Conservation (phyloP, 1,140 invertebrate genomes). For the Drosophila punjabiensis region DNA sequence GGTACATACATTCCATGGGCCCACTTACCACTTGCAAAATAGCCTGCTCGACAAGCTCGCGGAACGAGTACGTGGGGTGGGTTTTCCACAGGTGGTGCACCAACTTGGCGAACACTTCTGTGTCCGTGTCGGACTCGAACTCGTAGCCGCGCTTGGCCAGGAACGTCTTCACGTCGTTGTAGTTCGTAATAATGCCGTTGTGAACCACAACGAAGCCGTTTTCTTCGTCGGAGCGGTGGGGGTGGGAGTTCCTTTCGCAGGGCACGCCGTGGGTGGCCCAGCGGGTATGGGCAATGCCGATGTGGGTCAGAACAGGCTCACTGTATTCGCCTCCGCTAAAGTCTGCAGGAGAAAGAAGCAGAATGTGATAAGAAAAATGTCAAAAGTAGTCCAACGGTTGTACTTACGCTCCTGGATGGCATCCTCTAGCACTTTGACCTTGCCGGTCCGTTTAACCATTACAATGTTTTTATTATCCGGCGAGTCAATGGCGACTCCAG, state of each 20-base stretch:
- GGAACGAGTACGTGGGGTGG: conserved; percentile 96
- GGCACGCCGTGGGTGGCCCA: conserved; percentile 99
- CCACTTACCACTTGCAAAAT: conserved; percentile 92
- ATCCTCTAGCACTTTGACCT: conserved; percentile 96
- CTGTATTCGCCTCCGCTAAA: conserved; percentile 74
- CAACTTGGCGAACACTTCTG: conserved; percentile 99
- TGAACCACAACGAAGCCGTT: conserved; percentile 98
- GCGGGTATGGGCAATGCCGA: conserved; percentile 99
- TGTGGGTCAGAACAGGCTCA: conserved; percentile 88
- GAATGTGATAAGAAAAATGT: neutral
- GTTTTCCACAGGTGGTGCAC: conserved; percentile 96
- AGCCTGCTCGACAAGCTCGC: conserved; percentile 97
- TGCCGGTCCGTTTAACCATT: conserved; percentile 96
- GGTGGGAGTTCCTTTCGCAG: conserved; percentile 96
- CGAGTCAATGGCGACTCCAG: conserved; percentile 97
- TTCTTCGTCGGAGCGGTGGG: conserved; percentile 95
- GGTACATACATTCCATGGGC: too few species aligned
- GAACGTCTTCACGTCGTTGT: conserved; percentile 99
- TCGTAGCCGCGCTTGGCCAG: conserved; percentile 94
- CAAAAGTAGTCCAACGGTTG: neutral
- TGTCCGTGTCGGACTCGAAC: conserved; percentile 99
- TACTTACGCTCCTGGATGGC: conserved; percentile 88
- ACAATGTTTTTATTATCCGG: conserved; percentile 91
- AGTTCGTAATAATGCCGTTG: conserved; percentile 99
- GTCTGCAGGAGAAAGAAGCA: conserved; percentile 34